Conservation (phyloP, 2,888 invertebrate species). For the Zygogramma bicolorata region DNA sequence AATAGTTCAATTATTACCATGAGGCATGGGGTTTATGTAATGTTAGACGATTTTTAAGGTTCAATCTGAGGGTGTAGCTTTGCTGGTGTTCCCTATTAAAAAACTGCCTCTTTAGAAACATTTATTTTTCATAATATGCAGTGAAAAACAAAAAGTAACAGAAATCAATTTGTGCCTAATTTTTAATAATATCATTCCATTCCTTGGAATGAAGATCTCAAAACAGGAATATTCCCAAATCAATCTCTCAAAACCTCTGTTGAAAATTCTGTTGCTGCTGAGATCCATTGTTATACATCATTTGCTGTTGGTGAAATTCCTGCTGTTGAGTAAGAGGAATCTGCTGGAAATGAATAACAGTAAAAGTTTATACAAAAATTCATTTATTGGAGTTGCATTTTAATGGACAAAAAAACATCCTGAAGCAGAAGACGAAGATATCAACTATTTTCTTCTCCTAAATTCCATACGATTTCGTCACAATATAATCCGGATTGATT, state of each 20-base stretch:
- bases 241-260: conserved; percentile 71
- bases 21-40: too few species aligned
- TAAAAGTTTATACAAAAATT: background rate
- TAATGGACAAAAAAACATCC: too few species aligned
- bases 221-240: background rate
- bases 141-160: background rate
- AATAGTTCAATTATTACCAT: too few species aligned
- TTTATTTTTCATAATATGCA: background rate
- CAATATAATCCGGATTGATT: too few species aligned
- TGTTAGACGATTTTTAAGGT: too few species aligned
- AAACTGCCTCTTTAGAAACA: background rate
- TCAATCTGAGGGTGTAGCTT: too few species aligned
- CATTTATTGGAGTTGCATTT: too few species aligned
- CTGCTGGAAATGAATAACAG: conserved; percentile 36
- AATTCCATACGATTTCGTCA: too few species aligned
- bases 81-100: too few species aligned
- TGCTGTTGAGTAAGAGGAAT: conserved; percentile 60
- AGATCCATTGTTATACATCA: conserved; percentile 77
- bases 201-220: background rate
- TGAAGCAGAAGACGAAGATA: too few species aligned
- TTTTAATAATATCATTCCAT: background rate
- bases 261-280: conserved; percentile 79
- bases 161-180: background rate
- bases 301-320: conserved; percentile 75
- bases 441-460: too few species aligned